These are phyloP conservation scores for Phalacrocorax pelagicus DNA, from an alignment of 2,113 vertebrate species.

Conservation along the genomic window DNA sequence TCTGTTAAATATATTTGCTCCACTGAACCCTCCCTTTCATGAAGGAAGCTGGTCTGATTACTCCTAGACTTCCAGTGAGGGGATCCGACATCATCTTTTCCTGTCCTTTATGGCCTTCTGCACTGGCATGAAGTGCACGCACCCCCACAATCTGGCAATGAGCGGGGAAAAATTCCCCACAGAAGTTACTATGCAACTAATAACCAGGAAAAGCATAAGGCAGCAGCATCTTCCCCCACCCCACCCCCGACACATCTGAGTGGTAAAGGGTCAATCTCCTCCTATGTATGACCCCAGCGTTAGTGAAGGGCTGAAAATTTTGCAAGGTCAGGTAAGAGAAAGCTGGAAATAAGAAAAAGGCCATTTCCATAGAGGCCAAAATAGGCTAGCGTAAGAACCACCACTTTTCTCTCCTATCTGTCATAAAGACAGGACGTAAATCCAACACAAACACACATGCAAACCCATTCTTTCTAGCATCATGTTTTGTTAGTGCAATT, in stretches of 20 bases:
- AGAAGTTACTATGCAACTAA: not conserved
- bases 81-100: not conserved
- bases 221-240: too few species aligned
- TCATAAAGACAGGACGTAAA: not conserved
- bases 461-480: not conserved
- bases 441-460: too few species aligned
- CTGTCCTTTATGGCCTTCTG: not conserved
- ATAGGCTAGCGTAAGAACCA: not conserved
- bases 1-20: not conserved
- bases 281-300: not conserved
- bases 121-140: not conserved
- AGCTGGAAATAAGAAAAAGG: not conserved
- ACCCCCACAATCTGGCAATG: too few species aligned
- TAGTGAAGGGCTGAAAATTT: not conserved
- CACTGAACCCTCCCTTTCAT: not conserved
- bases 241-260: too few species aligned
- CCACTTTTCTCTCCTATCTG: not conserved
- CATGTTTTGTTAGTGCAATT: not conserved
- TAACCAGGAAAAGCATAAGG: not conserved
- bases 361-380: not conserved
- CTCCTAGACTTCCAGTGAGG: not conserved
- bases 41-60: not conserved
- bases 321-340: not conserved
- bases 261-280: not conserved
- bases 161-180: rapidly evolving